These are phyloP conservation scores for Arenaria interpres DNA, from an alignment of 2,113 vertebrate species.

Conservation along the genomic window DNA sequence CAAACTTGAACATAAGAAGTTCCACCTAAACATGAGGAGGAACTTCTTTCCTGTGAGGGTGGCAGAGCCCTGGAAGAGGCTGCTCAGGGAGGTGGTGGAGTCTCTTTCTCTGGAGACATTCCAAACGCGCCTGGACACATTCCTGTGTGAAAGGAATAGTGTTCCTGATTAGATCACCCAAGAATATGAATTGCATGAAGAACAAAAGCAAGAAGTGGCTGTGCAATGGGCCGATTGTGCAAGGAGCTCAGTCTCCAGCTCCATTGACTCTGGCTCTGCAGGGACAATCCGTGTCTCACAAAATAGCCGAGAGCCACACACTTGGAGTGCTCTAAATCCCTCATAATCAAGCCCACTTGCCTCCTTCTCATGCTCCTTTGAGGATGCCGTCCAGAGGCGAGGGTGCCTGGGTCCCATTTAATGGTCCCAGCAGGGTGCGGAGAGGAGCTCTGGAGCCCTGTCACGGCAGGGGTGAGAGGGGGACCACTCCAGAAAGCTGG, in stretches of 20 bases:
- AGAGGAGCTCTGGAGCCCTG: background rate
- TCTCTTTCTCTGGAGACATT: no score
- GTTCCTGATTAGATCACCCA: background rate
- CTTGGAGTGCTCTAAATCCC: background rate
- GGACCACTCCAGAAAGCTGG: background rate
- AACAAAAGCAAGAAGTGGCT: background rate
- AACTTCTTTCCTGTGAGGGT: no score
- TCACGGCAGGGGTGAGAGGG: fast-evolving
- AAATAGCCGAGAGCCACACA: background rate
- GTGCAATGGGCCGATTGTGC: fast-evolving
- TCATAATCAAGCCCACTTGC: background rate
- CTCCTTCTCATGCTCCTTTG: background rate
- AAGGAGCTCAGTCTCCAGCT: background rate
- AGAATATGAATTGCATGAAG: background rate
- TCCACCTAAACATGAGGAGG: no score
- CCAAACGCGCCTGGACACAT: no score
- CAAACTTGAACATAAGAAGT: no score
- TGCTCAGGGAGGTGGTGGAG: no score
- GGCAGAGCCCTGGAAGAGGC: no score
- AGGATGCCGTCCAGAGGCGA: fast-evolving
- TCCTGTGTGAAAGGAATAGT: background rate
- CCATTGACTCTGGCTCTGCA: background rate
- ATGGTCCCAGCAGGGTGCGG: background rate
- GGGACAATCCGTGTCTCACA: background rate
- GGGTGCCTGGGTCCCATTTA: background rate